Percentiles rank a stretch among this genome's conserved stretches.
phyloP scores from a whole-genome alignment of 2,888 invertebrate species.

The Osedax fenrisi region DNA sequence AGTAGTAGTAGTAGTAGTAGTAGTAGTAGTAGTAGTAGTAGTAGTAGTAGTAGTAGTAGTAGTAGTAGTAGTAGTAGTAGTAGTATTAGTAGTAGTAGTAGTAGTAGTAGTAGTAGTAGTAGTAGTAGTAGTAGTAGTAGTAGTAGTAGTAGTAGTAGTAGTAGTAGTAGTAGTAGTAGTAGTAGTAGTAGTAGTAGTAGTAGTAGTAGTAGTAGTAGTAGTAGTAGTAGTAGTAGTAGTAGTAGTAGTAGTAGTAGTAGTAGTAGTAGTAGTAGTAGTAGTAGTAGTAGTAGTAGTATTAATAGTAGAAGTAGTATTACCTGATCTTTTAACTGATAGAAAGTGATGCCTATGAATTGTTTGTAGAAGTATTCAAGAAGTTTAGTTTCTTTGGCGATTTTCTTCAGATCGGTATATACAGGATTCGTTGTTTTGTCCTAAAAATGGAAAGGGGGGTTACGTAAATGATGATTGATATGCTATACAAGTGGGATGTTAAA shows the following conservation, averaged over 20 bases:
- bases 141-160: constrained; percentile 21
- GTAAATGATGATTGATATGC: too few relatives aligned
- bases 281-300: background rate
- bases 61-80: constrained; percentile 2
- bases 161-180: constrained; percentile 27
- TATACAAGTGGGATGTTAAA: too few relatives aligned
- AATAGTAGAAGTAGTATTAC: constrained; percentile 19
- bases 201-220: background rate
- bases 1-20: constrained; percentile 28
- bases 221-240: background rate
- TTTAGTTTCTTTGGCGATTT: too few relatives aligned
- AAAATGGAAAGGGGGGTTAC: too few relatives aligned
- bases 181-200: constrained; percentile 24
- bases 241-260: background rate
- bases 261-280: background rate
- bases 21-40: constrained; percentile 22
- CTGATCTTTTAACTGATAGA: too few relatives aligned
- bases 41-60: constrained; percentile 23
- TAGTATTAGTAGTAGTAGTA: too few relatives aligned
- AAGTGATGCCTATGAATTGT: too few relatives aligned
- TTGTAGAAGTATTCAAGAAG: too few relatives aligned
- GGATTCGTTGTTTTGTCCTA: too few relatives aligned
- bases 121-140: constrained; percentile 28
- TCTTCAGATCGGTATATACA: too few relatives aligned
- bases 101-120: constrained; percentile 25